These are phyloP conservation scores for Ambastaia sidthimunki DNA, from an alignment of 2,797 vertebrate genomes.

Conservation along the genomic window DNA sequence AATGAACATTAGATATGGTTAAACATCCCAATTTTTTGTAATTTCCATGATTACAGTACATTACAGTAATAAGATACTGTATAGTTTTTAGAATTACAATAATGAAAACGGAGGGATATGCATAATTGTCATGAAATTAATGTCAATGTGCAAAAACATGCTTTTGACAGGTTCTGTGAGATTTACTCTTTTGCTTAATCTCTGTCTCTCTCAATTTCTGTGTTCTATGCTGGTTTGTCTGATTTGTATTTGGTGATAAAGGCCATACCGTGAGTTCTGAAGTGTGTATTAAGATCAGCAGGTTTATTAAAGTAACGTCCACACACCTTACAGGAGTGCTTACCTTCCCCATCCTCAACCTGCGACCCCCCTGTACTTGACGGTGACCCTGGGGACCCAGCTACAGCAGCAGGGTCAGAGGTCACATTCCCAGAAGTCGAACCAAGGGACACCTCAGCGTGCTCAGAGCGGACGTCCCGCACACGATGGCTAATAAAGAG, in stretches of 20 bases:
- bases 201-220: neutral
- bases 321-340: slow-evolving; percentile 87
- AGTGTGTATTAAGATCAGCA: slow-evolving; percentile 91
- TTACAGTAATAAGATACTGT: neutral
- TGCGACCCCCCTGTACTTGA: slow-evolving; percentile 41
- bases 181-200: neutral
- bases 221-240: slow-evolving; percentile 72
- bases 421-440: slow-evolving; percentile 69
- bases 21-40: neutral
- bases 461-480: slow-evolving; percentile 63
- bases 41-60: neutral
- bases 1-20: neutral
- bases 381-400: slow-evolving; percentile 63
- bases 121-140: neutral
- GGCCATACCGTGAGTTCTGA: slow-evolving; percentile 95
- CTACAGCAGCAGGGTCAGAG: slow-evolving; percentile 45
- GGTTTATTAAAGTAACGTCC: slow-evolving; percentile 86
- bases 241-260: slow-evolving; percentile 90
- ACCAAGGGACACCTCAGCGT: slow-evolving; percentile 61
- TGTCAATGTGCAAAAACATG: slow-evolving; percentile 4
- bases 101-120: neutral
- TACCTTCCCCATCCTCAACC: slow-evolving; percentile 70
- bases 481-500: slow-evolving; percentile 94
- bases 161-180: neutral
- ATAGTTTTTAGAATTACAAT: neutral